phyloP scores from a whole-genome alignment of 2,888 invertebrate genomes.

The Zhuqinia jingwanae region DNA sequence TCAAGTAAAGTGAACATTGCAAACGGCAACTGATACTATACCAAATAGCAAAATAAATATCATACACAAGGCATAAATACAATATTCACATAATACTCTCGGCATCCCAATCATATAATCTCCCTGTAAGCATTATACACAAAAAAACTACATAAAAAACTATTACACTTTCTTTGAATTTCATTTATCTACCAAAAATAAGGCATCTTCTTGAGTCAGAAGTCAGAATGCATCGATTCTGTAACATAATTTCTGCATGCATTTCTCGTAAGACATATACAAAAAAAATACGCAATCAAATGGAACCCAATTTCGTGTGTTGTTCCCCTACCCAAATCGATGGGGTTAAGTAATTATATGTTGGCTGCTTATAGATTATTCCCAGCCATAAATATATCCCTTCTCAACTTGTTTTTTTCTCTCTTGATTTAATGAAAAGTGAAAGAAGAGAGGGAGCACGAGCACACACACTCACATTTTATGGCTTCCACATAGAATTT shows the following conservation, averaged over 20 bases:
- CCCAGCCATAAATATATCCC: background rate
- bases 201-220: background rate
- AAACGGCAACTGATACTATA: conserved; percentile 5
- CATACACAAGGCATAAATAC: background rate
- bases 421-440: conserved; percentile 35
- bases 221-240: background rate
- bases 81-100: background rate
- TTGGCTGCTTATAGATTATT: conserved; percentile 8
- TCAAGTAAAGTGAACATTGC: conserved; percentile 48
- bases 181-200: too few species aligned
- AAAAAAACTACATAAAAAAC: too few species aligned
- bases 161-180: too few species aligned
- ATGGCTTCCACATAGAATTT: background rate
- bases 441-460: conserved; percentile 12
- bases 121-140: too few species aligned
- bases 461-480: too few species aligned
- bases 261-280: background rate
- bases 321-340: background rate
- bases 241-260: background rate
- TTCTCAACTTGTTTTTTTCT: background rate
- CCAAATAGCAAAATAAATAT: background rate
- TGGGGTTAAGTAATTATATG: conserved; percentile 63
- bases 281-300: background rate
- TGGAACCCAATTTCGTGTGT: background rate
- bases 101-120: conserved; percentile 16